These are phyloP conservation scores for Tachuris rubrigastra DNA, from an alignment of 2,113 vertebrate species.

Conservation along the genomic window DNA sequence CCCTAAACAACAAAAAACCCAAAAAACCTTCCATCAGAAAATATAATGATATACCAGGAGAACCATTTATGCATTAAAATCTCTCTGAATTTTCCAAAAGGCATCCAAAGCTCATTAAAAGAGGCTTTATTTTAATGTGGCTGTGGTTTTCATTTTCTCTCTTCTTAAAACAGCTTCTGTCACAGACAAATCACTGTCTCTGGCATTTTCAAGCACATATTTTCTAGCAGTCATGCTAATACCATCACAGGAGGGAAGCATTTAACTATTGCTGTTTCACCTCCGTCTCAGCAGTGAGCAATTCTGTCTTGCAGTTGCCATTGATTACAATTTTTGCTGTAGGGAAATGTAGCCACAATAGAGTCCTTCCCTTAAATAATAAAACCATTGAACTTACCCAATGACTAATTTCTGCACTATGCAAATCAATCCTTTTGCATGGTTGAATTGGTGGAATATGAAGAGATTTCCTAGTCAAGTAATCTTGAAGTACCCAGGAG, in stretches of 20 bases:
- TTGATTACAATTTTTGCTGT: not conserved
- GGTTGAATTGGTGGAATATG: not conserved
- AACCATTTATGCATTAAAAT: constrained; percentile 25
- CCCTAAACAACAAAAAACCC: not conserved
- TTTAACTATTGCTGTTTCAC: constrained; percentile 39
- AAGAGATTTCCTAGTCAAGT: not conserved
- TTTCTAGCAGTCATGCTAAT: constrained; percentile 50
- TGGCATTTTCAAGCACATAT: constrained; percentile 37
- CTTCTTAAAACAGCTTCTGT: constrained; percentile 43
- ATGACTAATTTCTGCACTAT: not conserved
- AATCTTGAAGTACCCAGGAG: not conserved
- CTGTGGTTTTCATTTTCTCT: constrained; percentile 59
- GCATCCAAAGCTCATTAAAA: constrained; percentile 59
- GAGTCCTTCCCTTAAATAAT: not conserved
- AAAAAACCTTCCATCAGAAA: constrained; percentile 25
- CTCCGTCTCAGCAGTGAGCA: not conserved
- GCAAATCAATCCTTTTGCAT: not conserved
- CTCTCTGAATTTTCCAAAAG: constrained; percentile 36
- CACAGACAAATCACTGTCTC: constrained; percentile 61
- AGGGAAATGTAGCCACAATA: not conserved
- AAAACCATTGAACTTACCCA: not conserved
- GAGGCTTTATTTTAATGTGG: constrained; percentile 51
- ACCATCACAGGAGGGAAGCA: constrained; percentile 23
- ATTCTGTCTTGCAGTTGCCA: not conserved
- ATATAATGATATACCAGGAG: constrained; percentile 34